phyloP scores from a whole-genome alignment of 2,888 invertebrate species.

The Fabriciana adippe region DNA sequence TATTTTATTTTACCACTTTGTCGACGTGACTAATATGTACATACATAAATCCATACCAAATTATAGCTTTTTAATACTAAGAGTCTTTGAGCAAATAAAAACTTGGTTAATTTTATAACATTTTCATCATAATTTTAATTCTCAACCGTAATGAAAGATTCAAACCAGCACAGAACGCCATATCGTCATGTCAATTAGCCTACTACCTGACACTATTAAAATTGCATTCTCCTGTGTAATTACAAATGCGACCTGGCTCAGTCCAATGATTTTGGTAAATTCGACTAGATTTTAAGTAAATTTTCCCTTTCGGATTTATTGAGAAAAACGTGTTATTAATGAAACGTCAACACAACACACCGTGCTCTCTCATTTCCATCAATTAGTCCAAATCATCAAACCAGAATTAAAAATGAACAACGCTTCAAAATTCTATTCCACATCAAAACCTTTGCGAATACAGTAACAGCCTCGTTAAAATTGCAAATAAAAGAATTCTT shows the following conservation, averaged over 20 bases:
- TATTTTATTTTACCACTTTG: no score
- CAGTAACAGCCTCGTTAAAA: constrained; percentile 11
- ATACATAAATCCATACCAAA: no score
- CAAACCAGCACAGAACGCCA: no score
- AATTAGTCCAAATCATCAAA: constrained; percentile 51
- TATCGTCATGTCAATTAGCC: neutral
- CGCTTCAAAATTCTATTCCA: constrained; percentile 40
- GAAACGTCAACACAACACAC: neutral
- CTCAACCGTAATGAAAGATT: no score
- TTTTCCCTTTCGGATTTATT: neutral
- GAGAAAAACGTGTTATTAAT: neutral
- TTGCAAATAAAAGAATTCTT: constrained; percentile 22
- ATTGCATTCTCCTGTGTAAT: neutral
- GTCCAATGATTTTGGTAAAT: neutral
- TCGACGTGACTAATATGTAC: no score
- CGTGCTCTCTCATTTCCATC: constrained; percentile 46
- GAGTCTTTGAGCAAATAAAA: no score
- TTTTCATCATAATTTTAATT: no score
- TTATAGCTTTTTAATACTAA: no score
- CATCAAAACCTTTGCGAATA: constrained; percentile 26
- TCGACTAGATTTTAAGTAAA: constrained; percentile 4
- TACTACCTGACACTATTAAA: constrained; percentile 11
- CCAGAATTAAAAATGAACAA: constrained; percentile 50
- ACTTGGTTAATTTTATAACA: no score
- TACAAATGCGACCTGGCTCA: neutral